Conservation (phyloP, 2,888 invertebrate genomes). For the Caenorhabditis imperialis region DNA sequence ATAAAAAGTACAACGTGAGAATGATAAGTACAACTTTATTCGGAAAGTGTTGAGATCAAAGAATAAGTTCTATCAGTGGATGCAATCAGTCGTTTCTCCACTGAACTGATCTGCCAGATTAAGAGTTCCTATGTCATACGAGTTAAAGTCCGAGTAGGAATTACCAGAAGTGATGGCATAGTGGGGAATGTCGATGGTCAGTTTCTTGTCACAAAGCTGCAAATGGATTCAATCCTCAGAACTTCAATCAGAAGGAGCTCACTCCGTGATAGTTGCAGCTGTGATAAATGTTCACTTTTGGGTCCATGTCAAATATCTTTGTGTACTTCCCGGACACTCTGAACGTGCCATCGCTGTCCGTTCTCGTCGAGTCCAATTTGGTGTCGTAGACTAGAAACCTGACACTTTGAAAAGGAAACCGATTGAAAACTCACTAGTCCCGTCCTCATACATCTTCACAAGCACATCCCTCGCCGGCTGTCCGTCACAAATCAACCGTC, state of each 20-base stretch:
- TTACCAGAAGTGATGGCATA: slow-evolving; percentile 14
- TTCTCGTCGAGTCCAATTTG: slow-evolving; percentile 27
- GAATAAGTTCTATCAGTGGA: too few species aligned
- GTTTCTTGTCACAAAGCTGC: slow-evolving; percentile 42
- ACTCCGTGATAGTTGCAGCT: slow-evolving; percentile 44
- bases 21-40: too few species aligned
- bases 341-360: slow-evolving; percentile 42
- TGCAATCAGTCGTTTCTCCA: slow-evolving; percentile 43
- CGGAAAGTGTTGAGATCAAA: not conserved
- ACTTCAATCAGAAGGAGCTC: not conserved
- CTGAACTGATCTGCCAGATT: slow-evolving; percentile 39
- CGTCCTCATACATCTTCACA: slow-evolving; percentile 53
- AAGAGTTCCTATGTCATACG: slow-evolving; percentile 43
- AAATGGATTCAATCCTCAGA: too few species aligned
- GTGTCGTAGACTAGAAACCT: slow-evolving; percentile 38
- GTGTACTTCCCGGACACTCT: slow-evolving; percentile 38
- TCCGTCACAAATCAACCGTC: slow-evolving; percentile 47
- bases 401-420: too few species aligned
- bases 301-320: slow-evolving; percentile 40
- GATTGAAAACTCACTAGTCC: slow-evolving; percentile 37
- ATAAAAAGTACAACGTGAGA: too few species aligned
- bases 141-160: slow-evolving; percentile 1
- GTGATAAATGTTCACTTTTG: slow-evolving; percentile 54
- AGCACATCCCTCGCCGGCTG: slow-evolving; percentile 36
- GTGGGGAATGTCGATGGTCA: slow-evolving; percentile 31